Evolutionary conservation across 1,140 invertebrate genomes (phyloP), one percentile per base, ranked within the genome.

Genomic region (Diuraphis noxia): DNA sequence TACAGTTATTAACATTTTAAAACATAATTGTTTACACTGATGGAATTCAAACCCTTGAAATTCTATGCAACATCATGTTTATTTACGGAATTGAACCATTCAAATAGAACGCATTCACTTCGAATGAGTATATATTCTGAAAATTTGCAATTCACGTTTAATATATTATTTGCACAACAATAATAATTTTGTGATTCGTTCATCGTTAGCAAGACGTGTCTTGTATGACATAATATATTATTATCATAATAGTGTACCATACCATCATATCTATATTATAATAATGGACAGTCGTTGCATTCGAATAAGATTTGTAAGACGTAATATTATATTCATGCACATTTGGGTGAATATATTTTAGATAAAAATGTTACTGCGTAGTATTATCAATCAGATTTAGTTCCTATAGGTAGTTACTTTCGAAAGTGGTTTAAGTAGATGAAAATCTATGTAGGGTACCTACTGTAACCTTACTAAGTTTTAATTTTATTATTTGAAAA

Each of bases 141-240:
- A 40, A 8, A 82, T 82, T 40, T 82, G 9, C 23, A 72, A 41
- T 84, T 84, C 25, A 41, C 13, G 30, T 84, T 41, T 84, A 41
- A 43, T 41, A 43, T 30, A 43, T 41, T 84, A 84, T 41, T 81
- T 38, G 40, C 40, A 30, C 25, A n/a, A 41, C 10, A 84, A 81
- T 81, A 81, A 72, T 72, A 72, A 72, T 72, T n/a, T n/a, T 72
- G 56, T n/a, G 56, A 72, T 72, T 72, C 56, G 56, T 72, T 72
- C 56, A 19, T 79, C 36, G 77, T 79, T 36, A 38, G 23, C 17
- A 79, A 79, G 17, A 77, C 19, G 72, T 79, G 77, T 38, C 7
- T 79, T 36, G 77, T 79, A 79, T 23, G 36, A 2, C 13, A 79
- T 79, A 38, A 79, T 79, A 79, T n/a, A n/a, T 63, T 56, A 72